Base-by-base conservation (phyloP, 2,113 vertebrate genomes). In the Herpailurus yagouaroundi region DNA sequence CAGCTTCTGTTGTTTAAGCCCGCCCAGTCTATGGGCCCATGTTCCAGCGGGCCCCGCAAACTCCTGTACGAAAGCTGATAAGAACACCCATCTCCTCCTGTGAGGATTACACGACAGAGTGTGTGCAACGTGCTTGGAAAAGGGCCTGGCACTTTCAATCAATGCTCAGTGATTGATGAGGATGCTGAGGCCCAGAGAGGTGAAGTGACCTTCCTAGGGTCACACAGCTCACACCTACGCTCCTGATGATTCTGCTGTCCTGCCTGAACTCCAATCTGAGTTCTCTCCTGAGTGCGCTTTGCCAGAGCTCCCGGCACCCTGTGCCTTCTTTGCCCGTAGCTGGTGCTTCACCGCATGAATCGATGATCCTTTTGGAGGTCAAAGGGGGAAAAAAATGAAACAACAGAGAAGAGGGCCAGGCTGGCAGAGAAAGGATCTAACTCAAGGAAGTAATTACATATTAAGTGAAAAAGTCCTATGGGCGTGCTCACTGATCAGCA, bases 361-460 rank as follows among this genome's bases (percentile, higher is more conserved):
- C 0, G 12, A 66, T 73, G 41, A 57, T n/a, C 41, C 33, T 81
- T 38, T 68, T 38, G 45, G 81, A 91, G 66, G 74, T 60, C 73
- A 91, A n/a, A 80, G 73, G 52, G 73, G 63, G 13, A n/a, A 48
- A 19, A 19, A 64, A 23, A 8, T 36, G 5, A 33, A 95, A 60
- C 13, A 41, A 48, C 73, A 29, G 36, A 41, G 81, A 90, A 68
- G 81, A 50, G 83, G 38, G 90, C 5, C 3, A 92, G 98, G 97
- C 98, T 97, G 97, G 96, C 92, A 95, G 97, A 97, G 97, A 98
- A 98, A 98, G 96, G 97, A 64, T 36, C 57, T 98, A 94, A 95
- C 97, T 98, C 96, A 97, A 98, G 98, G 98, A 98, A 98, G 97
- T 98, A 98, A 98, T 98, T 98, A 98, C 88, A 95, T 96, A 97